Evolutionary conservation across 2,797 vertebrate species (phyloP).

Genomic region (Cuculus canorus): DNA sequence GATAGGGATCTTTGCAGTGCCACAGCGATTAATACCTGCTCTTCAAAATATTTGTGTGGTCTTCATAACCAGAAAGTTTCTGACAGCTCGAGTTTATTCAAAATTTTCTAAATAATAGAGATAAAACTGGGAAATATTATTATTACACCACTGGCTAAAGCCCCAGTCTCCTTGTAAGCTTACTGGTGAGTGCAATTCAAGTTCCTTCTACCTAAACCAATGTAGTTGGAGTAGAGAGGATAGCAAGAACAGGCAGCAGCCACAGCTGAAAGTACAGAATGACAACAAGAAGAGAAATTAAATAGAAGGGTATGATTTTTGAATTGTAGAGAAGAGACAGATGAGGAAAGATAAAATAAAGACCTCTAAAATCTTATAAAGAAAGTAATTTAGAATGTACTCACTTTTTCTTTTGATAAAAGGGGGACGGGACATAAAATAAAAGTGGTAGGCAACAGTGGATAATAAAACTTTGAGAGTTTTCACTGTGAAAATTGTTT

Average conservation of each 20-base stretch:
- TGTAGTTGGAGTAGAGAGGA: neutral
- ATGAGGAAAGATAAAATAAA: neutral
- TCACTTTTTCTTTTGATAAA: neutral
- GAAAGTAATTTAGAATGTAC: neutral
- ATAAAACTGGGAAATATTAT: neutral
- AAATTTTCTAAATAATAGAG: neutral
- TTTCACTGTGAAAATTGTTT: neutral
- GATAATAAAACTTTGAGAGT: neutral
- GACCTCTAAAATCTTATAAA: neutral
- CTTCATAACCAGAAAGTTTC: neutral
- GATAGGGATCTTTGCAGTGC: neutral
- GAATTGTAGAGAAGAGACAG: neutral
- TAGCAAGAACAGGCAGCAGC: fast-evolving
- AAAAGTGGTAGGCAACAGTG: neutral
- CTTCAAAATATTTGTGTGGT: neutral
- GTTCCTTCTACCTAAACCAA: neutral
- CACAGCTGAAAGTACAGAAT: neutral
- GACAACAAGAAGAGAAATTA: neutral
- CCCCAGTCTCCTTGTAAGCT: neutral
- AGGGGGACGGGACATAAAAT: neutral
- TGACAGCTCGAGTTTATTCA: neutral
- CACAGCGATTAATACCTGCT: neutral
- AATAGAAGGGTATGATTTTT: neutral
- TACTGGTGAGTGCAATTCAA: neutral
- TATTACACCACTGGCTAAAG: neutral